Evolutionary conservation across 1,140 invertebrate genomes (phyloP).

Genomic region (Brachionus paranguensis): DNA sequence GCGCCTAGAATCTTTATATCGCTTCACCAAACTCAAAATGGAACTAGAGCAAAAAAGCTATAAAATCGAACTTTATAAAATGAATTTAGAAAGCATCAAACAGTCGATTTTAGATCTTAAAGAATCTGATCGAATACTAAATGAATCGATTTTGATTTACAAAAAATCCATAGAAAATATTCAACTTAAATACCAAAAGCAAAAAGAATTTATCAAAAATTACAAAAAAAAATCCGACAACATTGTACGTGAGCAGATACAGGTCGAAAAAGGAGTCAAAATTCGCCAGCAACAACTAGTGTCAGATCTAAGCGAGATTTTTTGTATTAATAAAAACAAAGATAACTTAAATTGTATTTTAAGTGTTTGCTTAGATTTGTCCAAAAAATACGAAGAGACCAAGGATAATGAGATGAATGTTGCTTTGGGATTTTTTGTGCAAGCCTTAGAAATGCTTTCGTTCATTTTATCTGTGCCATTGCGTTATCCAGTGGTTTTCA

Average conservation of each 20-base stretch:
- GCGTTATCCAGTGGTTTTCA: not conserved
- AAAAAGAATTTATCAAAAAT: not conserved
- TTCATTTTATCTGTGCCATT: not conserved
- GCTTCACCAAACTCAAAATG: not conserved
- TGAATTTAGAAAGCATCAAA: not conserved
- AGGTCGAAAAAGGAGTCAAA: not conserved
- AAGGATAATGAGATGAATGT: not conserved
- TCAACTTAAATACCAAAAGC: not conserved
- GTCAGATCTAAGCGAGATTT: not conserved
- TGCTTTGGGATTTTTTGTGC: not conserved
- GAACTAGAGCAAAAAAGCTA: not conserved
- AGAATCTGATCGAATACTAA: not conserved
- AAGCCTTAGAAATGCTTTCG: not conserved
- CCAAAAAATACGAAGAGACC: not conserved
- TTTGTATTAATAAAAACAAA: not conserved
- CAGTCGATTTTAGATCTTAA: not conserved
- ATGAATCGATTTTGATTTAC: not conserved
- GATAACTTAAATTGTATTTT: not conserved
- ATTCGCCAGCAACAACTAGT: not conserved
- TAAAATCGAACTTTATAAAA: not conserved
- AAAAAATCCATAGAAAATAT: not conserved
- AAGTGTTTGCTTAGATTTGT: not conserved
- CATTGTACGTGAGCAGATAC: not conserved
- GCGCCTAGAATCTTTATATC: not conserved
- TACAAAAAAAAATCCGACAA: not conserved